Conservation (phyloP, 2,888 invertebrate species). For the Julus scandinavius region DNA sequence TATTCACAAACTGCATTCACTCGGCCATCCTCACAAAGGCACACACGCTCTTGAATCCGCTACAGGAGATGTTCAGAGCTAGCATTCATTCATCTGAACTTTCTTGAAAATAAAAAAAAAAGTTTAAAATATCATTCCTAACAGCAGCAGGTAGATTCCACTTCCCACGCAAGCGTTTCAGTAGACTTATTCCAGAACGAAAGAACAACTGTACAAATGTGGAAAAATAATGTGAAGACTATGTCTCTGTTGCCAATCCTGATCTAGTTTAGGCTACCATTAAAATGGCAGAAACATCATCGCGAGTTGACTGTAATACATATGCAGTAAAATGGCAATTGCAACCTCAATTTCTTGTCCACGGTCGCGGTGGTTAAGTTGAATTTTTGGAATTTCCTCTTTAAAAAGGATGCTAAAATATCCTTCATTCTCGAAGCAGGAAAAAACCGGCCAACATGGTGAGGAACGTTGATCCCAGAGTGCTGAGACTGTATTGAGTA, state of each 20-base stretch:
- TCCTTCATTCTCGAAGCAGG: conserved; percentile 50
- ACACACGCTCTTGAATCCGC: neutral
- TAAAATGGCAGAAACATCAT: conserved; percentile 1
- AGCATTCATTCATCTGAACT: conserved; percentile 41
- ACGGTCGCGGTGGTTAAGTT: conserved; percentile 40
- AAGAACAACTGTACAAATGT: conserved; percentile 26
- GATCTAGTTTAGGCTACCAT: neutral
- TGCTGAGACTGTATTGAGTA: conserved; percentile 21
- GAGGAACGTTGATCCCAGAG: conserved; percentile 47
- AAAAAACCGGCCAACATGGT: conserved; percentile 49
- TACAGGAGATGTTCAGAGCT: neutral
- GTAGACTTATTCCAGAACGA: conserved; percentile 24
- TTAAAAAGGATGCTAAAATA: conserved; percentile 31
- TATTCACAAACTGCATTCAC: conserved; percentile 6
- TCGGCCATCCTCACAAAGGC: neutral
- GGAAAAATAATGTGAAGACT: neutral
- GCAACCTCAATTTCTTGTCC: conserved; percentile 42
- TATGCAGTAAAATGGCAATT: conserved; percentile 48
- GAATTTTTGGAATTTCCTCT: conserved; percentile 36
- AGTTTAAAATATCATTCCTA: conserved; percentile 24
- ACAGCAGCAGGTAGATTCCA: conserved; percentile 34
- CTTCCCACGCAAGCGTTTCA: conserved; percentile 24
- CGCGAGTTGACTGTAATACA: conserved; percentile 30
- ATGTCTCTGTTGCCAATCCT: neutral
- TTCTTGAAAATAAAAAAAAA: neutral